These are phyloP conservation scores for Periparus ater DNA, from an alignment of 2,797 vertebrate species.

Conservation along the genomic window DNA sequence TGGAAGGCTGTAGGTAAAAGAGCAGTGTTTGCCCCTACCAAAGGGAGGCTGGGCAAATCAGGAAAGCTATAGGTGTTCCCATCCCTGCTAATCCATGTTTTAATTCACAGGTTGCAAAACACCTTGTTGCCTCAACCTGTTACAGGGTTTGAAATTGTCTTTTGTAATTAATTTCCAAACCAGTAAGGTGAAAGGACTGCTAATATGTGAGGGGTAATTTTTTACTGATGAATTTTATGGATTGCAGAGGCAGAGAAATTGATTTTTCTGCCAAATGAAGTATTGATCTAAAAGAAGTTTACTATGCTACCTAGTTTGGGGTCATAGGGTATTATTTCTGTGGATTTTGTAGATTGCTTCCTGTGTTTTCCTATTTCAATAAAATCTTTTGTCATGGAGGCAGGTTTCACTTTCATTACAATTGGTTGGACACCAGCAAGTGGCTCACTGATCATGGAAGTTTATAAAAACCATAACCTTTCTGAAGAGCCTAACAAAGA, in stretches of 20 bases:
- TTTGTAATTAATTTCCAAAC: constrained; percentile 47
- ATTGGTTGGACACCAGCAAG: not conserved
- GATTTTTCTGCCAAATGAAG: constrained; percentile 64
- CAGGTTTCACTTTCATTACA: constrained; percentile 29
- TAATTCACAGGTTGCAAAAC: constrained; percentile 12
- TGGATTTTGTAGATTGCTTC: constrained; percentile 32
- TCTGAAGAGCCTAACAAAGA: not conserved
- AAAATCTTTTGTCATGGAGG: not conserved
- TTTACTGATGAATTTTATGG: constrained; percentile 61
- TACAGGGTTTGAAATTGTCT: constrained; percentile 21
- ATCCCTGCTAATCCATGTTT: not conserved
- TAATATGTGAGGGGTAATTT: constrained; percentile 39
- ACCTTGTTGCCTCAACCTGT: not conserved
- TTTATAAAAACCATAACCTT: constrained; percentile 15
- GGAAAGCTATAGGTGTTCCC: not conserved
- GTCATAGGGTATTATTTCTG: constrained; percentile 32
- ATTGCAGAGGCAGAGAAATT: constrained; percentile 40
- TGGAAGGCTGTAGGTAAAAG: not conserved
- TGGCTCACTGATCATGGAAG: not conserved
- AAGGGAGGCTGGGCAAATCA: not conserved
- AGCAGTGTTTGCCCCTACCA: not conserved
- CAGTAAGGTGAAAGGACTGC: not conserved
- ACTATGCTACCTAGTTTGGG: constrained; percentile 18
- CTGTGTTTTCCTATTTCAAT: constrained; percentile 46
- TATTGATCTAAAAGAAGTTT: constrained; percentile 60